Evolutionary conservation across 2,888 invertebrate species (phyloP).

Genomic region (Eupithecia inturbata): DNA sequence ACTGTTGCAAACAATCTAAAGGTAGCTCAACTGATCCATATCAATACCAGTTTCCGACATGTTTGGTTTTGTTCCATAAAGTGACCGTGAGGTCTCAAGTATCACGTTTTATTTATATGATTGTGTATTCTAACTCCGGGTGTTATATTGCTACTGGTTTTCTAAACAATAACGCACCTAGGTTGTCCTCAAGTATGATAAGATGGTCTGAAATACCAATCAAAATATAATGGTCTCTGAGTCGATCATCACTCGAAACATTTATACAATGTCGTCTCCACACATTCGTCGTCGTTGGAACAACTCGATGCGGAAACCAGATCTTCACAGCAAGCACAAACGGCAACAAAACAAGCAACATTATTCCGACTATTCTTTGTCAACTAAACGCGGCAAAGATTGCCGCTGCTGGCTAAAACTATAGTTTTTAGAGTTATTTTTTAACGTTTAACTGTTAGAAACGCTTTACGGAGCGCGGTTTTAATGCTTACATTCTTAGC

Average conservation of each 20-base stretch:
- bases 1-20: too few species aligned
- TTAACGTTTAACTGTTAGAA: conserved; percentile 66
- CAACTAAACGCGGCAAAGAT: conserved; percentile 73
- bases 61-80: too few species aligned
- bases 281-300: conserved; percentile 5
- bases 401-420: conserved; percentile 55
- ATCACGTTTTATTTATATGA: neutral
- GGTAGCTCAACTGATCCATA: too few species aligned
- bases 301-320: conserved; percentile 65
- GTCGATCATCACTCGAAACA: neutral
- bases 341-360: conserved; percentile 54
- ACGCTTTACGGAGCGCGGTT: neutral
- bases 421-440: conserved; percentile 57
- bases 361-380: conserved; percentile 66
- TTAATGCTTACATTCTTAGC: conserved; percentile 48
- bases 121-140: neutral
- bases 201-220: neutral
- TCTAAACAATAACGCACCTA: neutral
- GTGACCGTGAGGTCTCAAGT: too few species aligned
- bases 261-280: conserved; percentile 26
- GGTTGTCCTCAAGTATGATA: neutral
- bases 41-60: too few species aligned
- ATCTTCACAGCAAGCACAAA: conserved; percentile 41
- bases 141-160: neutral
- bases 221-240: neutral